phyloP scores from a whole-genome alignment of 2,797 vertebrate species.

The Mus spretus region DNA sequence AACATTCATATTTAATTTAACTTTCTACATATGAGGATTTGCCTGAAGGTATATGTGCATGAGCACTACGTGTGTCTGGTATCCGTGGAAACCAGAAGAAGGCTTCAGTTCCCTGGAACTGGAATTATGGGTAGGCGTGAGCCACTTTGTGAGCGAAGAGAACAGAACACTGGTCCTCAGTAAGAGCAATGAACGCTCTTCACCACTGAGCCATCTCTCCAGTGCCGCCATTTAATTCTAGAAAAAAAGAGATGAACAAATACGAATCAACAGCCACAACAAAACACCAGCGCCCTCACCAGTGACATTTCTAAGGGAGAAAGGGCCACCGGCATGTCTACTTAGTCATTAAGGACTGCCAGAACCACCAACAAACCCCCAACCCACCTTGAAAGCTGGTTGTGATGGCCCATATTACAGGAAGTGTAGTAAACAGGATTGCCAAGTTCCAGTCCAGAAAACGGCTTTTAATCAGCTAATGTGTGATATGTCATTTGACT shows the following conservation, averaged over 20 bases:
- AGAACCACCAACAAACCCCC: not conserved
- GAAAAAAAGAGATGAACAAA: not conserved
- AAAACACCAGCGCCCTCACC: not conserved
- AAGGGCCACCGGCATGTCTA: not conserved
- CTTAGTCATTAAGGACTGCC: slow-evolving; percentile 30
- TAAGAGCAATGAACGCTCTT: not conserved
- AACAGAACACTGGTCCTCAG: not conserved
- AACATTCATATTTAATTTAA: not conserved
- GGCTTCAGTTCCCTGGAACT: not conserved
- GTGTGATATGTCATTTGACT: not conserved
- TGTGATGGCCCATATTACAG: not conserved
- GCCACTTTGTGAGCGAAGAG: not conserved
- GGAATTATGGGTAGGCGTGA: not conserved
- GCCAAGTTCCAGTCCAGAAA: not conserved
- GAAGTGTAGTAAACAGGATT: not conserved
- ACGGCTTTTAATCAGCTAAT: slow-evolving; percentile 47
- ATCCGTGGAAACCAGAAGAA: not conserved
- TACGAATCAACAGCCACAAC: not conserved
- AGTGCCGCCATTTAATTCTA: not conserved
- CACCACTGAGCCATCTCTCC: not conserved
- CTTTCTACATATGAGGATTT: not conserved
- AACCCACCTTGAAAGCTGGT: not conserved
- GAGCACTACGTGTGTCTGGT: not conserved
- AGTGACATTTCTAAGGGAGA: slow-evolving; percentile 15
- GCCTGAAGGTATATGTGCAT: not conserved